Conservation (phyloP, 2,113 vertebrate species). For the Gadus macrocephalus region DNA sequence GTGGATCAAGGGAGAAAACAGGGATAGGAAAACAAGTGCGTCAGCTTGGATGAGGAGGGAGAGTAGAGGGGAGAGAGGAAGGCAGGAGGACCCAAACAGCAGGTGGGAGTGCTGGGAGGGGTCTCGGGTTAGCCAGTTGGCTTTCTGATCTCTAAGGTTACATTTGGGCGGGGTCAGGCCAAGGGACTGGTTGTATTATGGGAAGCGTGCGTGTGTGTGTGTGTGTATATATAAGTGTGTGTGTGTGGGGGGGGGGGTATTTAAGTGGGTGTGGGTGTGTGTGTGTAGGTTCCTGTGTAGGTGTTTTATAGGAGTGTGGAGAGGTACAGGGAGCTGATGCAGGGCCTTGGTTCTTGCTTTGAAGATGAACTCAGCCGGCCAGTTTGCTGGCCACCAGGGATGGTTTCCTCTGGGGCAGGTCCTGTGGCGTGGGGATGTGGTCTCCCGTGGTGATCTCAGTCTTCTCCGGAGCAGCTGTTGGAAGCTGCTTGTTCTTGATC, state of each 20-base stretch:
- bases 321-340: constrained; percentile 62
- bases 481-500: constrained; percentile 96
- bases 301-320: constrained; percentile 49
- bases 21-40: constrained; percentile 30
- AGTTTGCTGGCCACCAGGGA: constrained; percentile 98
- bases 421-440: constrained; percentile 98
- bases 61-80: constrained; percentile 61
- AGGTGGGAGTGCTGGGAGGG: constrained; percentile 31
- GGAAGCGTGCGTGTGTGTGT: constrained; percentile 58
- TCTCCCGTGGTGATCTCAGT: constrained; percentile 96
- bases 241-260: constrained; percentile 26
- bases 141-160: constrained; percentile 74
- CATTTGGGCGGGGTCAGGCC: constrained; percentile 57
- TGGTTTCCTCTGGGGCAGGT: constrained; percentile 98
- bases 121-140: constrained; percentile 22
- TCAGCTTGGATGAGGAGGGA: background rate
- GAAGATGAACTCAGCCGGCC: constrained; percentile 80
- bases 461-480: constrained; percentile 89
- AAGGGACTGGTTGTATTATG: constrained; percentile 41
- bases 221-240: constrained; percentile 17
- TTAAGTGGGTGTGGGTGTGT: constrained; percentile 51
- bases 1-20: constrained; percentile 49
- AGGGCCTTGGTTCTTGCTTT: background rate
- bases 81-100: constrained; percentile 70
- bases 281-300: constrained; percentile 31